Evolutionary conservation across 2,888 invertebrate genomes (phyloP).

Genomic region (Torymus auratus): DNA sequence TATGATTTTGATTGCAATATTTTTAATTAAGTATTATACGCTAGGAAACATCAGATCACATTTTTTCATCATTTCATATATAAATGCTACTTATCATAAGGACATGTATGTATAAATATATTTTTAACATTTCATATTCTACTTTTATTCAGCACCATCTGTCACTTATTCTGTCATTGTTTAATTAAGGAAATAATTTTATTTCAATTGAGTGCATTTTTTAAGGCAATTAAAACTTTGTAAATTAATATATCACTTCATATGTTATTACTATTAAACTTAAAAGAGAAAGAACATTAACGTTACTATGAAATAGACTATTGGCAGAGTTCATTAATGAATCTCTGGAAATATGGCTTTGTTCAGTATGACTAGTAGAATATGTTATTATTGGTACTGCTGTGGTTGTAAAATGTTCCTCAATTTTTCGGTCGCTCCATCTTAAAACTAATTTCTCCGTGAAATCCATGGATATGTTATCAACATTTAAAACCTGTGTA

Average conservation of each 20-base stretch:
- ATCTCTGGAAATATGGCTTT: not conserved
- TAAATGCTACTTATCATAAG: too few species aligned
- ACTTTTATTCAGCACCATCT: too few species aligned
- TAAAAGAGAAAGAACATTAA: not conserved
- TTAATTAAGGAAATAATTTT: too few species aligned
- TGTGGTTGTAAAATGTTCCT: slow-evolving; percentile 20
- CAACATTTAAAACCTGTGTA: slow-evolving; percentile 63
- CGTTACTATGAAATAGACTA: not conserved
- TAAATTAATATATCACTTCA: not conserved
- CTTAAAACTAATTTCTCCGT: slow-evolving; percentile 61
- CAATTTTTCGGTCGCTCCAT: slow-evolving; percentile 57
- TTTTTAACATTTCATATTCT: too few species aligned
- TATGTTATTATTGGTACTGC: not conserved
- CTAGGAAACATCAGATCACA: too few species aligned
- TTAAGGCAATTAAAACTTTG: too few species aligned
- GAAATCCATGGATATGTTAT: slow-evolving; percentile 63
- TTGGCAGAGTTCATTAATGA: not conserved
- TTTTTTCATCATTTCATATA: too few species aligned
- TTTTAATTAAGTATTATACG: too few species aligned
- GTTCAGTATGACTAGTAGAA: slow-evolving; percentile 14
- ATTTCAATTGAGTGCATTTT: too few species aligned
- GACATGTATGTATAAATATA: too few species aligned
- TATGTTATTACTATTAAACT: slow-evolving; percentile 4
- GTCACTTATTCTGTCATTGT: too few species aligned
- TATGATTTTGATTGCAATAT: too few species aligned